Conservation (phyloP, 2,888 invertebrate species). For the Drosophila anomalipes region DNA sequence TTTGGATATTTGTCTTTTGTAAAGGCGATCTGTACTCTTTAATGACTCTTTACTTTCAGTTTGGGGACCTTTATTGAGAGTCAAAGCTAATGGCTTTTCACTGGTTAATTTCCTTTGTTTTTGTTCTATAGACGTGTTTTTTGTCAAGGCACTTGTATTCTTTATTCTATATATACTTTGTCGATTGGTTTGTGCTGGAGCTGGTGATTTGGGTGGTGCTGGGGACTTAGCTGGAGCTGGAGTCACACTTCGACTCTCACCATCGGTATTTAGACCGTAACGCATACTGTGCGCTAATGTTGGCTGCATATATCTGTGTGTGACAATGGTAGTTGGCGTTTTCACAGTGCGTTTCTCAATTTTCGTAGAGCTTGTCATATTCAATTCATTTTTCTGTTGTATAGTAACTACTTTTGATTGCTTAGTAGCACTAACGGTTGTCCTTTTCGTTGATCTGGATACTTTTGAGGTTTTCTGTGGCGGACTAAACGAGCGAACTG, state of each 20-base stretch:
- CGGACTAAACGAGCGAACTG: constrained; percentile 73
- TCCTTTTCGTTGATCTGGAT: constrained; percentile 19
- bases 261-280: constrained; percentile 80
- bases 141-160: constrained; percentile 63
- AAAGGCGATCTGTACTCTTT: constrained; percentile 63
- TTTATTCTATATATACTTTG: constrained; percentile 52
- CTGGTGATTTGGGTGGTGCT: constrained; percentile 72
- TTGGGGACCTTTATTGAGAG: constrained; percentile 56
- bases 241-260: constrained; percentile 63
- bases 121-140: constrained; percentile 50
- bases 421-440: constrained; percentile 43
- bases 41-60: constrained; percentile 71
- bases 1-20: constrained; percentile 69
- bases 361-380: constrained; percentile 25
- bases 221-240: constrained; percentile 67
- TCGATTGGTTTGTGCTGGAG: constrained; percentile 46
- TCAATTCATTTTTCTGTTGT: constrained; percentile 40
- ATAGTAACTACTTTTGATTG: constrained; percentile 32
- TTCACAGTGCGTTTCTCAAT: constrained; percentile 36
- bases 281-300: constrained; percentile 87
- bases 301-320: constrained; percentile 87
- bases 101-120: constrained; percentile 50
- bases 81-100: constrained; percentile 46
- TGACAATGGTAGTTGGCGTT: constrained; percentile 64
- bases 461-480: constrained; percentile 45